Evolutionary conservation across 2,888 invertebrate species (phyloP), one percentile per base, ranked within the genome.

Genomic region (Scaptomyza parva): DNA sequence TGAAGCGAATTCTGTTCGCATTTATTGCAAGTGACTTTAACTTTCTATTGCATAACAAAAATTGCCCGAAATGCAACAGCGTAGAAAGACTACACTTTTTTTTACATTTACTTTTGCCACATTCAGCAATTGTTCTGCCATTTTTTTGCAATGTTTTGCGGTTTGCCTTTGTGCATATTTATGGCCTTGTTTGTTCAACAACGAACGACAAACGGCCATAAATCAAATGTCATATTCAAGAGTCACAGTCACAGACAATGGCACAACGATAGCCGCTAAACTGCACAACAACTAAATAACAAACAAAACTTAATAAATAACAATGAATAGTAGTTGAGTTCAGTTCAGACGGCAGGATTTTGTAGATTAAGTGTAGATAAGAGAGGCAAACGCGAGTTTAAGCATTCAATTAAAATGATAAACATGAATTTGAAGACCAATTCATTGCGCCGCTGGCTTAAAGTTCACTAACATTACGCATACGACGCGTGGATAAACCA

Each of bases 401-500:
- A 63, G 59, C 51, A 58, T 75, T 86, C 75, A 82, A 84, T 80
- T 74, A 70, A 66, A 70, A 57, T 41, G 50, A 70, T 69, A 67
- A 47, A 71, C 74, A 40, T 70, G 67, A 68, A 75, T 67, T 71
- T 84, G 30, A 62, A 72, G 65, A 33, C 59, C 47, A 54, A 67
- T 60, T 64, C 20, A 67, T 45, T 62, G 64, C 28, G 66, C 18
- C 33, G 24, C 11, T 17, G 51, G 57, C 58, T 64, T 59, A 63
- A 30, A 33, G 81, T 84, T 86, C 87, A 84, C 47, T 86, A 78
- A 81, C 82, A 82, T 81, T 30, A 55, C 64, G 60, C 58, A 81
- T 82, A 85, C 80, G 68, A 47, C 76, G 47, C 59, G 77, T 62
- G 59, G 18, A 43, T 22, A 35, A 18, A 28, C 47, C 39, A 18